phyloP scores from a whole-genome alignment of 2,888 invertebrate genomes.

The Globia sparganii region DNA sequence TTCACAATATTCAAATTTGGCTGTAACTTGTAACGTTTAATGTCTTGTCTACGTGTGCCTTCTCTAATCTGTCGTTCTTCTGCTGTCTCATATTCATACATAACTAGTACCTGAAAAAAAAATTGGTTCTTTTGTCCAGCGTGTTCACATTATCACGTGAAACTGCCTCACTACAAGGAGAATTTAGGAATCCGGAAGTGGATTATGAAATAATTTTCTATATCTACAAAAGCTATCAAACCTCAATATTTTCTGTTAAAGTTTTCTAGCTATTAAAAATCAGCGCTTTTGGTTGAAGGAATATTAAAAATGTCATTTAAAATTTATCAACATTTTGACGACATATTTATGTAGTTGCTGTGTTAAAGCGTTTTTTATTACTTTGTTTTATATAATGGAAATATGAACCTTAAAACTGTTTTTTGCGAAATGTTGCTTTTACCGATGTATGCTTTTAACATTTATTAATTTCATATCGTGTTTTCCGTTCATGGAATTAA shows the following conservation, averaged over 20 bases:
- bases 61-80: too few relatives aligned
- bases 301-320: background rate
- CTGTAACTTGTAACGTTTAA: too few relatives aligned
- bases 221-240: background rate
- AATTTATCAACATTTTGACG: background rate
- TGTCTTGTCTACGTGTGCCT: too few relatives aligned
- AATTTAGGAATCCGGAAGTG: background rate
- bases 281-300: accelerated
- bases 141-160: too few relatives aligned
- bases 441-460: slow-evolving; percentile 1
- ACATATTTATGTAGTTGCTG: background rate
- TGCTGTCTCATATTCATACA: too few relatives aligned
- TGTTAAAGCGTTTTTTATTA: background rate
- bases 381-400: background rate
- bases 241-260: background rate
- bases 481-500: background rate
- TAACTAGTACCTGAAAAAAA: too few relatives aligned
- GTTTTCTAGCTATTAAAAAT: background rate
- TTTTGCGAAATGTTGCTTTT: slow-evolving; percentile 4
- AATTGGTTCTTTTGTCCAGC: too few relatives aligned
- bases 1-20: too few relatives aligned
- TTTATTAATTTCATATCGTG: slow-evolving; percentile 6
- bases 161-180: too few relatives aligned
- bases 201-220: background rate
- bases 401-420: background rate